Evolutionary conservation across 2,113 vertebrate species (phyloP).

Genomic region (Dunckerocampus dactyliophorus): DNA sequence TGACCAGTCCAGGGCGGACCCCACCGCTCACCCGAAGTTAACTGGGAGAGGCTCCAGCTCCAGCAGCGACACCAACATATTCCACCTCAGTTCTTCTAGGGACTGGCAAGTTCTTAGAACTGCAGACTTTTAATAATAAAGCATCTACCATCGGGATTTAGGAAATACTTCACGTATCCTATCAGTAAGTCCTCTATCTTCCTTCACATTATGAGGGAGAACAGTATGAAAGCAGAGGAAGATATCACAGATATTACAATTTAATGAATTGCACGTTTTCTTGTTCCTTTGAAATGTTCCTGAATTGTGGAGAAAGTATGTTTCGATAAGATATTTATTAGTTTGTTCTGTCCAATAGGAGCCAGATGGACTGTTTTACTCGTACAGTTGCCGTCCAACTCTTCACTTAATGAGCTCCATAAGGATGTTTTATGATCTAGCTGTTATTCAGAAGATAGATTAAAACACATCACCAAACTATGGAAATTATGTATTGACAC

Average conservation of each 20-base stretch:
- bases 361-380: constrained; percentile 23
- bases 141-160: constrained; percentile 69
- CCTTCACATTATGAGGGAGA: constrained; percentile 40
- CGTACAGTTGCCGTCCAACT: too few species aligned
- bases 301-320: constrained; percentile 82
- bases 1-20: too few species aligned
- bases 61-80: constrained; percentile 31
- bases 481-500: too few species aligned
- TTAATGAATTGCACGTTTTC: constrained; percentile 97
- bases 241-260: constrained; percentile 82
- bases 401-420: too few species aligned
- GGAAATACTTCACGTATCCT: constrained; percentile 64
- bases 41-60: neutral
- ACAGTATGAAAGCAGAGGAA: constrained; percentile 43
- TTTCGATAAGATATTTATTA: constrained; percentile 86
- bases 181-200: constrained; percentile 66
- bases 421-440: too few species aligned
- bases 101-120: constrained; percentile 43
- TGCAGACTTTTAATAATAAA: constrained; percentile 68
- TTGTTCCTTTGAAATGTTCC: constrained; percentile 80
- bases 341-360: constrained; percentile 81
- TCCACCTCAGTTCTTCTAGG: constrained; percentile 16
- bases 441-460: too few species aligned
- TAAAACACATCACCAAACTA: too few species aligned
- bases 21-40: too few species aligned